Percentiles rank a stretch among this genome's conserved stretches.
Conservation (phyloP, 1,140 invertebrate species). For the Neuroterus valhalla region DNA sequence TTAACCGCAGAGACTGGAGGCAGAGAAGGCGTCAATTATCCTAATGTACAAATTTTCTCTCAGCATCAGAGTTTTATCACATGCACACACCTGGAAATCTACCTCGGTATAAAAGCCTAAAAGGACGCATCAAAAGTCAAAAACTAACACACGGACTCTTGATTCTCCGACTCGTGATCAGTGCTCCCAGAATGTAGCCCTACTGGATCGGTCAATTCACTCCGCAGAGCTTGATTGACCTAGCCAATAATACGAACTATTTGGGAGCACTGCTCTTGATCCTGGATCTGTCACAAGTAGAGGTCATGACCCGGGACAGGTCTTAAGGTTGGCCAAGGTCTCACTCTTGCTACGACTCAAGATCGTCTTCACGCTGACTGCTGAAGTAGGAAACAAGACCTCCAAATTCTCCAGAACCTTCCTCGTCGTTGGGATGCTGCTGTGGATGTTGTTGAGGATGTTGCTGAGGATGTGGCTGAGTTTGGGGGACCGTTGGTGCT, state of each 20-base stretch:
- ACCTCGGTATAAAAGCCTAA: neutral
- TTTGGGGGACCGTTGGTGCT: conserved; percentile 60
- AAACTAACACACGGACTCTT: neutral
- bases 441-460: conserved; percentile 46
- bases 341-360: conserved; percentile 77
- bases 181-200: no score
- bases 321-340: conserved; percentile 70
- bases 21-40: conserved; percentile 25
- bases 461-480: conserved; percentile 53
- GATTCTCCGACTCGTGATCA: neutral
- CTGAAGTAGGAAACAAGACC: conserved; percentile 92
- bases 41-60: neutral
- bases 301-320: no score
- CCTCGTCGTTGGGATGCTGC: conserved; percentile 68
- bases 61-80: neutral
- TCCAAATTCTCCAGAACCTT: conserved; percentile 84
- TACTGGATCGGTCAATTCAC: no score
- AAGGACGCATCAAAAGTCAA: no score
- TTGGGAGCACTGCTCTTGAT: no score
- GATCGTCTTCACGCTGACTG: conserved; percentile 86
- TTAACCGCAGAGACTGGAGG: neutral
- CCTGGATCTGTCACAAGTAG: no score
- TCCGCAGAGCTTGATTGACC: no score
- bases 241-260: no score
- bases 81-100: neutral